A percentile compares a stretch with the other conserved stretches of the same genome.
Evolutionary conservation across 2,888 invertebrate species (phyloP).

Genomic region (Salticus scenicus): DNA sequence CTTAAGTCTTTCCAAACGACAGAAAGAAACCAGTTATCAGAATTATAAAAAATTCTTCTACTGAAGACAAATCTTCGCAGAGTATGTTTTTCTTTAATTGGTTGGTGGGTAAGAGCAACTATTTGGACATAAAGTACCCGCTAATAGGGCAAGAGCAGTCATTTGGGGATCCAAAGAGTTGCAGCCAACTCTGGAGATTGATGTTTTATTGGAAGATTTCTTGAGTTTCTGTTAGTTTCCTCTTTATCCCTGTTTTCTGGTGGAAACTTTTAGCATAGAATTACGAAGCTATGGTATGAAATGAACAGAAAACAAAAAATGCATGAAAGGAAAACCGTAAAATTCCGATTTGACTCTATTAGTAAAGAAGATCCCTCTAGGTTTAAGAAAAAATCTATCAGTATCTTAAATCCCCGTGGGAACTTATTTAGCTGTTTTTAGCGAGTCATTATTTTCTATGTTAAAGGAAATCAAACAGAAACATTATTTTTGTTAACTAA

Average conservation of each 20-base stretch:
- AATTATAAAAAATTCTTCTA: constrained; percentile 14
- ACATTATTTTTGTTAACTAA: no score
- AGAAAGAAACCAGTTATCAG: background rate
- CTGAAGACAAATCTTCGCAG: constrained; percentile 18
- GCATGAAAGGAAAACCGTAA: background rate
- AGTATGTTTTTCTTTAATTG: constrained; percentile 51
- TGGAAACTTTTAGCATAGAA: background rate
- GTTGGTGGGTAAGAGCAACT: constrained; percentile 32
- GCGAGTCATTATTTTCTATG: background rate
- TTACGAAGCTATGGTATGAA: background rate
- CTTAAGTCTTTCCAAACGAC: background rate
- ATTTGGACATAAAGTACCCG: constrained; percentile 48
- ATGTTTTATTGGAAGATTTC: background rate
- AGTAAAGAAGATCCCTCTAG: background rate
- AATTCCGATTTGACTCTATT: background rate
- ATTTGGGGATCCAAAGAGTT: background rate
- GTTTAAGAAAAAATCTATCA: background rate
- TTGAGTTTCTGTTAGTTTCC: background rate
- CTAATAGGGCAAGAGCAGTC: constrained; percentile 32
- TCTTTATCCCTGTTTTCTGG: background rate
- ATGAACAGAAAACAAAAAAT: background rate
- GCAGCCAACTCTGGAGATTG: background rate
- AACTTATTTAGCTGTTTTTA: background rate
- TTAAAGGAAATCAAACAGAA: no score
- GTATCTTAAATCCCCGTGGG: background rate